Conservation (phyloP, 2,113 vertebrate genomes). For the Petrocephalus zakoni region DNA sequence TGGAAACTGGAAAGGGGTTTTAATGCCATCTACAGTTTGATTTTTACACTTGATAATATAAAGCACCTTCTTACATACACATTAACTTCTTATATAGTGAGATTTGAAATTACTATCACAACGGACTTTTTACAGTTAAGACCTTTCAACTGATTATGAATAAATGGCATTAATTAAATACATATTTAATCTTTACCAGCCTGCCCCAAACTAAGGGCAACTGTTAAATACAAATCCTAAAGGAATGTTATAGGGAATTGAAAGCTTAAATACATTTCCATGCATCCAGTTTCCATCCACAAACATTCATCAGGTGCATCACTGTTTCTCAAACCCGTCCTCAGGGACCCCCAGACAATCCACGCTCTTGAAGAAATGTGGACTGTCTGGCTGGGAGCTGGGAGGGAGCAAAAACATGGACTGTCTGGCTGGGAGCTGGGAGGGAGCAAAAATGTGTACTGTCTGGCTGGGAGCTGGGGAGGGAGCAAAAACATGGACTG, state of each 20-base stretch:
- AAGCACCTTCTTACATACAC: background rate
- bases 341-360: too few relatives aligned
- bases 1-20: background rate
- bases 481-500: too few relatives aligned
- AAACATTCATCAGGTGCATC: background rate
- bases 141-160: background rate
- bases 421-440: too few relatives aligned
- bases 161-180: background rate
- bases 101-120: background rate
- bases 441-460: too few relatives aligned
- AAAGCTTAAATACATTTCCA: background rate
- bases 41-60: background rate
- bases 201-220: background rate
- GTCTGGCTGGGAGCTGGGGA: too few relatives aligned
- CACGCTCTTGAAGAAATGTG: too few relatives aligned
- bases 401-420: too few relatives aligned
- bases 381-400: too few relatives aligned
- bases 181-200: background rate
- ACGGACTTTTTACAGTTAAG: background rate
- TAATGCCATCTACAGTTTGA: background rate
- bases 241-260: background rate
- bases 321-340: too few relatives aligned
- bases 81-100: background rate
- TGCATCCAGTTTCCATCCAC: background rate
- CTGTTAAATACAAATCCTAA: background rate